Evolutionary conservation across 2,888 invertebrate species (phyloP).

Genomic region (Chouioia cunea): DNA sequence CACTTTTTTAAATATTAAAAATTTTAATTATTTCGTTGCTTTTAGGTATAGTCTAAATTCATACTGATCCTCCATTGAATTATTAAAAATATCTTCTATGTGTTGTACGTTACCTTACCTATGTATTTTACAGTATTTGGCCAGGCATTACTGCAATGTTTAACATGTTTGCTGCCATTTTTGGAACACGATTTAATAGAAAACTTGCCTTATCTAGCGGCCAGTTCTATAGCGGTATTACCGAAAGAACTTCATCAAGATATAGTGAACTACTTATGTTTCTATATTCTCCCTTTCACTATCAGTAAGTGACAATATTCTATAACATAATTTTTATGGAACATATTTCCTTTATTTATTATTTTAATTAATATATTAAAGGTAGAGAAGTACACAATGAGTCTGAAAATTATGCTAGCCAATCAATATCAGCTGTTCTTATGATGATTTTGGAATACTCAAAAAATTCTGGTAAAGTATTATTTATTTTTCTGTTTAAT

Average conservation of each 20-base stretch:
- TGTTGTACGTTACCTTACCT: too few species aligned
- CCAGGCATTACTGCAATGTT: conserved; percentile 91
- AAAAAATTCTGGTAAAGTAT: conserved; percentile 83
- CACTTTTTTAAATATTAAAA: too few species aligned
- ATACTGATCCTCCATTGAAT: too few species aligned
- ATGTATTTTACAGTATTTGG: conserved; percentile 83
- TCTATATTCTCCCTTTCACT: conserved; percentile 95
- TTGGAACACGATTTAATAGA: conserved; percentile 96
- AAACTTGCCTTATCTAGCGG: conserved; percentile 93
- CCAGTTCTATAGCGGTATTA: conserved; percentile 93
- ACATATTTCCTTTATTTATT: conserved; percentile 12
- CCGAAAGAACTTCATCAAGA: conserved; percentile 93
- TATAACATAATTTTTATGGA: conserved; percentile 12
- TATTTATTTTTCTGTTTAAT: conserved; percentile 43
- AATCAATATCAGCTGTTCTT: conserved; percentile 91
- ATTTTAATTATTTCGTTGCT: too few species aligned
- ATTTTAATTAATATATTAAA: conserved; percentile 63
- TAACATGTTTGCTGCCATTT: conserved; percentile 95
- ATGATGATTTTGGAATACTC: conserved; percentile 99
- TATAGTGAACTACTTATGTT: conserved; percentile 93
- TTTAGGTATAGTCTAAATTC: too few species aligned
- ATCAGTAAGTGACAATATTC: conserved; percentile 77
- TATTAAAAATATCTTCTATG: too few species aligned
- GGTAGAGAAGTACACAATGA: conserved; percentile 81
- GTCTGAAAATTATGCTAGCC: conserved; percentile 83